Base-by-base conservation (phyloP, 2,113 vertebrate genomes). In the Pedetes capensis region DNA sequence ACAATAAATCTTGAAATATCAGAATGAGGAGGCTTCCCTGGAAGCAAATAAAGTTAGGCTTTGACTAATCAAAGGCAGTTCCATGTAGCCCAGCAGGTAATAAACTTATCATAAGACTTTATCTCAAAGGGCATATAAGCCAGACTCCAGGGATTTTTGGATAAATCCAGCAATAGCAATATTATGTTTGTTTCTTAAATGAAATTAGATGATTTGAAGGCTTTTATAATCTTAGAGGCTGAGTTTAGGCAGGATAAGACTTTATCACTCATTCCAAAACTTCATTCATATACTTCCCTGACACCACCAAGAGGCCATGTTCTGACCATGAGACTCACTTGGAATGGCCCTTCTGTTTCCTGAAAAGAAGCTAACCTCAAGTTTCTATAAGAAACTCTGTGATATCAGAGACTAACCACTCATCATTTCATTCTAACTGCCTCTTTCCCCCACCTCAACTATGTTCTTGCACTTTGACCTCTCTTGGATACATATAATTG, bases 131-230 rank as follows among this genome's bases (percentile, higher is more conserved):
- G n/a, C 39, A 74, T 32, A 42, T 6, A 90, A 63, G 29, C 20
- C 64, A 89, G 80, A 87, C 11, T 84, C 4, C 9, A 79, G 44
- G 44, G 5, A 79, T 83, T 71, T 96, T 87, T 51, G 89, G 37
- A 72, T 71, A 79, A 72, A 91, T 72, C 68, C 11, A 91, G 23
- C 44, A 92, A 80, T 57, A 78, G 87, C 37, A 85, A 91, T 90
- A 72, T 4, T 37, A 93, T 42, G 44, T 44, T 44, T 81, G 39
- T 85, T 94, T 90, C 20, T 69, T 66, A 63, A 86, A 89, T 72
- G 42, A 95, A 95, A 76, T 61, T 8, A 84, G 64, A 23, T 72
- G 29, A 92, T 83, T 59, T 72, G 29, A 44, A 91, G 57, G 80
- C 32, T 34, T 64, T 29, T 55, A 42, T 78, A 88, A 85, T 72